Conservation (phyloP, 1,140 invertebrate species). For the Choristoneura fumiferana region DNA sequence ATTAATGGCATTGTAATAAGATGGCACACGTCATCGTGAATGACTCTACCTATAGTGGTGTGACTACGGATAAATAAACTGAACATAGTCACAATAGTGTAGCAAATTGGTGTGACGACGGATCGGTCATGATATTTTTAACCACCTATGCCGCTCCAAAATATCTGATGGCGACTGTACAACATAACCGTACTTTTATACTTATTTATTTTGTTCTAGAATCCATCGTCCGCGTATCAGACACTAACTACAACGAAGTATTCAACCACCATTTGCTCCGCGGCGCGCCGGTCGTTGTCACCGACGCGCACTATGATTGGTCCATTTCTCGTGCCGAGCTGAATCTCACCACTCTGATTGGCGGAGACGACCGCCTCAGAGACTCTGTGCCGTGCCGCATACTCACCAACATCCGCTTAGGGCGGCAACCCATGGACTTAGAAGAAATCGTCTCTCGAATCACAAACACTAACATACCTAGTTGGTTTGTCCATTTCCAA, state of each 20-base stretch:
- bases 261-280: constrained; percentile 84
- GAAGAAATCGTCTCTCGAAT: constrained; percentile 82
- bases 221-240: constrained; percentile 81
- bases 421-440: constrained; percentile 81
- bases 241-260: constrained; percentile 81
- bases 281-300: constrained; percentile 86
- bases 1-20: too few relatives aligned
- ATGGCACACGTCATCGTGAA: too few relatives aligned
- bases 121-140: too few relatives aligned
- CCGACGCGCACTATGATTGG: constrained; percentile 86
- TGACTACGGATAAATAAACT: too few relatives aligned
- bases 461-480: constrained; percentile 82
- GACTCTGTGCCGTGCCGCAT: constrained; percentile 85
- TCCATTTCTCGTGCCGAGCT: constrained; percentile 81
- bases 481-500: constrained; percentile 92
- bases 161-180: too few relatives aligned
- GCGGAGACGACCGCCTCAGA: constrained; percentile 80
- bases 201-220: too few relatives aligned
- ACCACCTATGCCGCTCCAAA: too few relatives aligned
- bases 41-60: too few relatives aligned
- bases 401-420: constrained; percentile 83
- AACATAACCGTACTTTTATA: too few relatives aligned
- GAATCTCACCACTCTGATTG: constrained; percentile 82
- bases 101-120: too few relatives aligned
- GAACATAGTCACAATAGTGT: too few relatives aligned